These are phyloP conservation scores for Acanthosoma haemorrhoidale DNA, from an alignment of 2,888 invertebrate species.

Conservation along the genomic window DNA sequence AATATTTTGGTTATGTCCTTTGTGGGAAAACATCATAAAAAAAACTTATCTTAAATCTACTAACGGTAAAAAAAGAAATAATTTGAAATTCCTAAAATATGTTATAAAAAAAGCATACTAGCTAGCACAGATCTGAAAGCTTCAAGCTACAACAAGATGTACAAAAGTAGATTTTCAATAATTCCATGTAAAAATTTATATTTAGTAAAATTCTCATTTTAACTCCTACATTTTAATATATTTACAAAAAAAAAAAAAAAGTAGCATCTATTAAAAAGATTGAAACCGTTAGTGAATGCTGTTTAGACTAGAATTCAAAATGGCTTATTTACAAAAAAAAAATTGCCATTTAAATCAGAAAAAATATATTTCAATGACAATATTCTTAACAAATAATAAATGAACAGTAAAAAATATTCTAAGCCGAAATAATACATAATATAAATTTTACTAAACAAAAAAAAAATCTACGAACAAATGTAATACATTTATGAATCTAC, in stretches of 20 bases:
- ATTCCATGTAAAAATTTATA: background rate
- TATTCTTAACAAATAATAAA: no score
- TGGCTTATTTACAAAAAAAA: background rate
- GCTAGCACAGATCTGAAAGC: background rate
- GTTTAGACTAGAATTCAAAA: constrained; percentile 3
- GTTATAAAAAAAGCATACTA: background rate
- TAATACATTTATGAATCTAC: no score
- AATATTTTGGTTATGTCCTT: no score
- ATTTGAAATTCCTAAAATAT: no score
- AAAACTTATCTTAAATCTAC: no score
- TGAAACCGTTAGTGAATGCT: background rate
- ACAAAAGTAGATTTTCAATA: constrained; percentile 1
- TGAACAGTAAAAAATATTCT: no score
- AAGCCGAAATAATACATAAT: no score
- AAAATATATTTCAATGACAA: no score
- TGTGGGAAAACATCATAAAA: no score
- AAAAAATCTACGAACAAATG: no score
- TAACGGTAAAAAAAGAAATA: no score
- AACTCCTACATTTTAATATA: background rate
- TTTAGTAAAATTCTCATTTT: background rate
- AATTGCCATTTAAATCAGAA: background rate
- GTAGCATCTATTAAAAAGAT: constrained; percentile 3
- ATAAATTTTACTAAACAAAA: no score
- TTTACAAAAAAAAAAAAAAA: background rate
- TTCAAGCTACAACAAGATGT: constrained; percentile 2